Conservation (phyloP, 2,888 invertebrate species). For the Agrotis clavis region DNA sequence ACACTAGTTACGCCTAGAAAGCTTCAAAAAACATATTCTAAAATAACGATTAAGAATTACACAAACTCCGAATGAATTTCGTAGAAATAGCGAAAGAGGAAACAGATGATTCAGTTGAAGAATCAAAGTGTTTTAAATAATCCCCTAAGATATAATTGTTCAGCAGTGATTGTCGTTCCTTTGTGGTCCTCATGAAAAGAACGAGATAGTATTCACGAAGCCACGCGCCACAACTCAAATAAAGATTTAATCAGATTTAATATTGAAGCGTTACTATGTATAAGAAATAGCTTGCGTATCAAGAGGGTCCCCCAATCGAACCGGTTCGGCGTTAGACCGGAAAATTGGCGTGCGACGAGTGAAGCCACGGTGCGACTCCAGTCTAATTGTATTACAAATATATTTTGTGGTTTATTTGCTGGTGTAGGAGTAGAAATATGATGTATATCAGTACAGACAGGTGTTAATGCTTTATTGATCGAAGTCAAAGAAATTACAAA, state of each 20-base stretch:
- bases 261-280: conserved; percentile 26
- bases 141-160: too few relatives aligned
- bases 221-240: conserved; percentile 30
- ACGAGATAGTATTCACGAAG: conserved; percentile 14
- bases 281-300: conserved; percentile 52
- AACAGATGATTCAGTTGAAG: not conserved
- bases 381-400: conserved; percentile 56
- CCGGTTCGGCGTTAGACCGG: conserved; percentile 78
- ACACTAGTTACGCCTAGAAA: too few relatives aligned
- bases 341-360: conserved; percentile 75
- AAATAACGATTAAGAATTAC: too few relatives aligned
- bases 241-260: conserved; percentile 30
- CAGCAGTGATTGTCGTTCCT: not conserved
- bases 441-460: not conserved
- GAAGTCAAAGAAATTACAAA: not conserved
- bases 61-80: not conserved
- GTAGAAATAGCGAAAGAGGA: not conserved
- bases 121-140: not conserved
- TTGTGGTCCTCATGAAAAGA: conserved; percentile 6
- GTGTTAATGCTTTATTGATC: not conserved
- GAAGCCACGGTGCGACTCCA: conserved; percentile 62
- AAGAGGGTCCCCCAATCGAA: conserved; percentile 68
- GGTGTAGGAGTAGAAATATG: not conserved
- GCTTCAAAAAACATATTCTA: not conserved
- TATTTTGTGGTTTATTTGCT: conserved; percentile 17